Percentiles rank a stretch among this genome's conserved stretches.
Conservation (phyloP, 2,888 invertebrate genomes). For the Agrochola lota region DNA sequence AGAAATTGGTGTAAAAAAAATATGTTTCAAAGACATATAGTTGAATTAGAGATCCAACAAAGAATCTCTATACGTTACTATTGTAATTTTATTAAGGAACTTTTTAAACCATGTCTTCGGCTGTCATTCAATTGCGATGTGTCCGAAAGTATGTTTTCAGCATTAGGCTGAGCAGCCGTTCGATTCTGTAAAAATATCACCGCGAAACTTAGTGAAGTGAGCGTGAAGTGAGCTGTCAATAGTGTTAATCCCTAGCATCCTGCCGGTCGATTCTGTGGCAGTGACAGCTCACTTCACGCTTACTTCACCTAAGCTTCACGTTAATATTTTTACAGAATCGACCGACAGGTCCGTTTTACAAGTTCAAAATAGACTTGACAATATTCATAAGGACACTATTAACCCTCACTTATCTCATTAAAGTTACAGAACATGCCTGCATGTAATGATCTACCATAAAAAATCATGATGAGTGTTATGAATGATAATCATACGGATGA, state of each 20-base stretch:
- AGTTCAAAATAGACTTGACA: not conserved
- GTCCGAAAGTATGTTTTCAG: not conserved
- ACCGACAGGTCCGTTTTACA: too few species aligned
- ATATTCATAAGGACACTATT: not conserved
- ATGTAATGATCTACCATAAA: constrained; percentile 26
- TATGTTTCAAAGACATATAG: too few species aligned
- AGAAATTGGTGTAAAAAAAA: not conserved
- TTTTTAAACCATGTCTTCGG: not conserved
- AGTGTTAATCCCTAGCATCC: too few species aligned
- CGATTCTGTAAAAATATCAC: too few species aligned
- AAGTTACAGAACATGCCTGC: constrained; percentile 21
- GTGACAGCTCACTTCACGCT: too few species aligned
- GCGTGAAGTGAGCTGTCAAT: too few species aligned
- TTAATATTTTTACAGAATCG: too few species aligned
- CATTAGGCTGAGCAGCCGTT: not conserved
- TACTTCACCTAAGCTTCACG: too few species aligned
- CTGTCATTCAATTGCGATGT: not conserved
- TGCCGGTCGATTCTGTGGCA: too few species aligned
- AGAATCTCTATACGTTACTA: not conserved
- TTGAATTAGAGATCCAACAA: not conserved
- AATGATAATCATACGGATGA: constrained; percentile 45
- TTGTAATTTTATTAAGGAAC: not conserved
- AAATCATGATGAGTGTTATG: constrained; percentile 45
- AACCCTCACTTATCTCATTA: not conserved
- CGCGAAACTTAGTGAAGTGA: too few species aligned